These are phyloP conservation scores for Takifugu rubripes DNA, from an alignment of 2,797 vertebrate species.

Conservation along the genomic window DNA sequence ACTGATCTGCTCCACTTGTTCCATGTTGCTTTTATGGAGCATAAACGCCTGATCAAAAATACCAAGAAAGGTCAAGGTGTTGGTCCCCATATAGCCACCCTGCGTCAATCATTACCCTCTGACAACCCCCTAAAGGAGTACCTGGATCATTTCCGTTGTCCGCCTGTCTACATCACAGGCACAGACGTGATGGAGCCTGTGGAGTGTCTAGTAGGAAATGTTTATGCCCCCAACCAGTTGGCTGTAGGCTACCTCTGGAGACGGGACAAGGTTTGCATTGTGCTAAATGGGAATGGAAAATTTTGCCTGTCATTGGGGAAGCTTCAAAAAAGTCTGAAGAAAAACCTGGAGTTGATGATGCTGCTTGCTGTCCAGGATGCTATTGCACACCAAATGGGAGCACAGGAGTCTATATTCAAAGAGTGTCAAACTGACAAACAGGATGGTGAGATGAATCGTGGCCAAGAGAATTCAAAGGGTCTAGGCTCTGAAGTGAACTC, in stretches of 20 bases:
- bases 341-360: slow-evolving; percentile 71
- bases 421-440: slow-evolving; percentile 41
- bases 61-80: slow-evolving; percentile 76
- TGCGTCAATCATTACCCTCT: slow-evolving; percentile 63
- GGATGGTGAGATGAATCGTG: slow-evolving; percentile 33
- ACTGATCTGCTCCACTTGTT: slow-evolving; percentile 67
- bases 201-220: slow-evolving; percentile 79
- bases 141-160: slow-evolving; percentile 76
- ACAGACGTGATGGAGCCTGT: slow-evolving; percentile 74
- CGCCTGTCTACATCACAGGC: slow-evolving; percentile 79
- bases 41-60: slow-evolving; percentile 74
- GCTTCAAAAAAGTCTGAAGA: slow-evolving; percentile 66
- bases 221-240: slow-evolving; percentile 78
- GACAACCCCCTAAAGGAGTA: slow-evolving; percentile 75
- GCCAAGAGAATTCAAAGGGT: slow-evolving; percentile 18
- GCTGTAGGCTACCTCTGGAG: slow-evolving; percentile 79
- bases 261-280: slow-evolving; percentile 69
- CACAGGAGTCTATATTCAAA: slow-evolving; percentile 66
- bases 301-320: slow-evolving; percentile 65
- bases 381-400: slow-evolving; percentile 76
- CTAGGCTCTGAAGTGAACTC: slow-evolving; percentile 22
- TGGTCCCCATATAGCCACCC: slow-evolving; percentile 74
- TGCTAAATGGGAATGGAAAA: slow-evolving; percentile 77
- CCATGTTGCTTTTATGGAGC: slow-evolving; percentile 75
- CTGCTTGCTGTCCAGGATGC: slow-evolving; percentile 74